Conservation (phyloP, 2,797 vertebrate genomes). For the Tragelaphus eurycerus region DNA sequence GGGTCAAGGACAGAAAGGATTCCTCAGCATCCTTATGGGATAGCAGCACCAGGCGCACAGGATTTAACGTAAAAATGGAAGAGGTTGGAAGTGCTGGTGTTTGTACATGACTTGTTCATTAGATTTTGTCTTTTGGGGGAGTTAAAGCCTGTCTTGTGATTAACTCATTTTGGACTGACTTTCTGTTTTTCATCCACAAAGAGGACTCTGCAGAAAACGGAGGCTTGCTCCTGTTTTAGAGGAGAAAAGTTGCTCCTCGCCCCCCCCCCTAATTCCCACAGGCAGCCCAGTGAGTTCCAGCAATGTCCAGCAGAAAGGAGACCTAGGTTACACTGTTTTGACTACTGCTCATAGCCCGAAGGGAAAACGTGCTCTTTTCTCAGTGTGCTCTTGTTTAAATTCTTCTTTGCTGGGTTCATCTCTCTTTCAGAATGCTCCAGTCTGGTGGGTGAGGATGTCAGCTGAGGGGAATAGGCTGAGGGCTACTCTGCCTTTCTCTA, state of each 20-base stretch:
- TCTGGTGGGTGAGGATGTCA: not conserved
- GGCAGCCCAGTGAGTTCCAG: not conserved
- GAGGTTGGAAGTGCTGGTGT: not conserved
- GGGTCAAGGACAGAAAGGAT: not conserved
- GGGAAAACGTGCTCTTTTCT: not conserved
- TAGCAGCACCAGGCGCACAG: not conserved
- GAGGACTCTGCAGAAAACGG: not conserved
- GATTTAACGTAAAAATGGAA: not conserved
- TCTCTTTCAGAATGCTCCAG: not conserved
- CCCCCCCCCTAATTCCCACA: accelerated
- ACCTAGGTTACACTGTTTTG: not conserved
- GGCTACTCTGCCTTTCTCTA: not conserved
- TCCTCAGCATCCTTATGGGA: not conserved
- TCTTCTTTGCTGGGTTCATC: not conserved
- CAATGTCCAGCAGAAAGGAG: not conserved
- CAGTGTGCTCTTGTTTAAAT: not conserved
- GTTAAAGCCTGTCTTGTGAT: not conserved
- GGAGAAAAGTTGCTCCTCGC: not conserved
- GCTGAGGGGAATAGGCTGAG: not conserved
- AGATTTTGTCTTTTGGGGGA: not conserved
- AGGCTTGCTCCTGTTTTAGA: not conserved
- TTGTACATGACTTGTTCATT: not conserved
- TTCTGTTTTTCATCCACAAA: not conserved
- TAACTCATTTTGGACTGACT: not conserved
- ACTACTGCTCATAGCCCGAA: not conserved